Evolutionary conservation across 2,888 invertebrate genomes (phyloP).

Genomic region (Nebria brevicollis): DNA sequence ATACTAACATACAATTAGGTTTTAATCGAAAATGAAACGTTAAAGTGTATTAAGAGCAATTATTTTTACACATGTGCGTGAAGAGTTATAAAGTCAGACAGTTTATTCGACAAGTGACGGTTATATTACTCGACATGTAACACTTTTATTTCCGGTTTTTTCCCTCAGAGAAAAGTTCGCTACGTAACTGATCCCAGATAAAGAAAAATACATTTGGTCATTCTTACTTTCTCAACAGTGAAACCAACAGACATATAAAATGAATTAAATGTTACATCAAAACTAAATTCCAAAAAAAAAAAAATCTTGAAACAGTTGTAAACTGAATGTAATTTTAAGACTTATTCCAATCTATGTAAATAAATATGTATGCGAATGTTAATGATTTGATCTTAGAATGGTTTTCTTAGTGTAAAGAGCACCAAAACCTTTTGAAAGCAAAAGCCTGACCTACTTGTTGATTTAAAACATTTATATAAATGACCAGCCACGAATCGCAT

Average conservation of each 20-base stretch:
- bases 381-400: neutral
- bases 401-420: neutral
- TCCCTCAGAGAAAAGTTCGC: neutral
- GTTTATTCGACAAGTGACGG: slow-evolving; percentile 7
- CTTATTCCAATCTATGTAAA: neutral
- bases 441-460: neutral
- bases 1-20: neutral
- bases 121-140: neutral
- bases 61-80: neutral
- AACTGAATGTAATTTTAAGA: too few species aligned
- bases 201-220: too few species aligned
- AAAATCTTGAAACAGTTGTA: too few species aligned
- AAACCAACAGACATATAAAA: too few species aligned
- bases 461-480: neutral
- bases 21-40: neutral
- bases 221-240: too few species aligned
- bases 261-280: too few species aligned
- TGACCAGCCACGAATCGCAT: neutral
- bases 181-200: too few species aligned
- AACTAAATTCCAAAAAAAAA: too few species aligned
- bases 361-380: neutral
- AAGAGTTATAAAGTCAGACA: neutral
- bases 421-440: neutral
- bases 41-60: neutral
- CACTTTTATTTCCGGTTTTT: neutral